Percentiles rank a stretch among this genome's conserved stretches.
Evolutionary conservation across 2,888 invertebrate species (phyloP).

Genomic region (Cerastis leucographa): DNA sequence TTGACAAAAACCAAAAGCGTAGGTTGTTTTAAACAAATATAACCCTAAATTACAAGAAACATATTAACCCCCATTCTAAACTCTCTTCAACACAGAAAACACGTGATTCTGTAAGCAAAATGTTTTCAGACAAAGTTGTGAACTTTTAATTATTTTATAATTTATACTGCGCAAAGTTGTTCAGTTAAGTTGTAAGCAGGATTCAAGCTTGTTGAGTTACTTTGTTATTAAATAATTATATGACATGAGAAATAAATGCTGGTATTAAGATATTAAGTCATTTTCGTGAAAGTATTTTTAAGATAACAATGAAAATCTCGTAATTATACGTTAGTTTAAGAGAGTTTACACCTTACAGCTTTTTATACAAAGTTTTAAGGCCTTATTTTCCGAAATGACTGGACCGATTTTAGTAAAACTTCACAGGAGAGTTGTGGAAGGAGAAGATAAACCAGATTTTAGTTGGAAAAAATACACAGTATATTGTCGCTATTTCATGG

Average conservation of each 20-base stretch:
- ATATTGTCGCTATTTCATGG: too few relatives aligned
- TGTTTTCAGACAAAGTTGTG: slow-evolving; percentile 52
- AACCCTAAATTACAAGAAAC: slow-evolving; percentile 14
- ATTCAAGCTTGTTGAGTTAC: slow-evolving; percentile 26
- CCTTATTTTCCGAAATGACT: too few relatives aligned
- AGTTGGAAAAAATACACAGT: too few relatives aligned
- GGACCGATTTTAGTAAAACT: too few relatives aligned
- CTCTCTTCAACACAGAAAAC: slow-evolving; percentile 20
- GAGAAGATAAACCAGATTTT: too few relatives aligned
- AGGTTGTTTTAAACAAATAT: slow-evolving; percentile 18
- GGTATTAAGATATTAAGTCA: slow-evolving; percentile 9
- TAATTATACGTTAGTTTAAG: neutral
- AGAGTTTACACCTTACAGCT: too few relatives aligned
- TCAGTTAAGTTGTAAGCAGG: slow-evolving; percentile 51
- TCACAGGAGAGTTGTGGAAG: too few relatives aligned
- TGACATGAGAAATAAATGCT: slow-evolving; percentile 26
- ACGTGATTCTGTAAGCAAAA: slow-evolving; percentile 43
- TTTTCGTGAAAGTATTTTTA: neutral
- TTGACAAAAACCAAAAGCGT: slow-evolving; percentile 15
- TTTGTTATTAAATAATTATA: slow-evolving; percentile 50
- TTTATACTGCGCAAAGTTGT: slow-evolving; percentile 48
- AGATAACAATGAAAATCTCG: neutral
- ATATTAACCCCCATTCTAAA: slow-evolving; percentile 27
- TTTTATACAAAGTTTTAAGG: too few relatives aligned
- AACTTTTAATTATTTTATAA: slow-evolving; percentile 68